Base-by-base conservation (phyloP, 30 jellyfish, hydroid and myxozoan genomes). In the Aurelia sp. region DNA sequence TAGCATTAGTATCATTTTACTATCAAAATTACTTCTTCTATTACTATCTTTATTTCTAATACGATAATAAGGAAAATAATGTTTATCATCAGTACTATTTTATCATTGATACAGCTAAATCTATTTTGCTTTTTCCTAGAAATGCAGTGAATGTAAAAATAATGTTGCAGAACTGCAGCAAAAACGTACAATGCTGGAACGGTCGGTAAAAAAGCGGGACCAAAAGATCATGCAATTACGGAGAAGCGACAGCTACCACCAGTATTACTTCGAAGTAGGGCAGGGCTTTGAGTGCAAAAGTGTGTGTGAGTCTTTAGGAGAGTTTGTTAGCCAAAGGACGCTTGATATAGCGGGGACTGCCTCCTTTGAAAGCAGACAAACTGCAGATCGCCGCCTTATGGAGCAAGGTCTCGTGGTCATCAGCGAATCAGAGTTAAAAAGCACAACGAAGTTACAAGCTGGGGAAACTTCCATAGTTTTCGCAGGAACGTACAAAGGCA, bases 261-360 rank as follows among this genome's bases (percentile, higher is more conserved):
- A 70, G 41, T 70, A 33, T 47, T 70, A 70, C 81, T 70, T 33
- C 16, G 64, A 47, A 20, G 64, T 70, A 19, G 81, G 64, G 30
- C 41, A 20, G 27, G 81, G 81, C 38, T 70, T 70, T 47, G 81
- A 70, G 40, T 70, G 64, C 55, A 70, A 70, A 70, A 35, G 13
- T 47, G 64, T 70, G 81, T 70, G 62, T 13, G 81, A 70, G 81
- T 33, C 63, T 40, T 13, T 70, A 19, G 81, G 64, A 70, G 81
- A 70, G 64, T 70, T 70, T 70, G 81, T 70, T 16, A 70, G 81
- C 63, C 30, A 70, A 70, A 70, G 81, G 35, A 70, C 81, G 3
- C 64, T 70, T 8, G 27, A 70, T 33, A 70, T 70, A 11, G 81
- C 81, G 24, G 81, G 81, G 38, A 70, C 81, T 70, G 81, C 81